phyloP scores from a whole-genome alignment of 2,113 vertebrate genomes.

The Grallaria varia region DNA sequence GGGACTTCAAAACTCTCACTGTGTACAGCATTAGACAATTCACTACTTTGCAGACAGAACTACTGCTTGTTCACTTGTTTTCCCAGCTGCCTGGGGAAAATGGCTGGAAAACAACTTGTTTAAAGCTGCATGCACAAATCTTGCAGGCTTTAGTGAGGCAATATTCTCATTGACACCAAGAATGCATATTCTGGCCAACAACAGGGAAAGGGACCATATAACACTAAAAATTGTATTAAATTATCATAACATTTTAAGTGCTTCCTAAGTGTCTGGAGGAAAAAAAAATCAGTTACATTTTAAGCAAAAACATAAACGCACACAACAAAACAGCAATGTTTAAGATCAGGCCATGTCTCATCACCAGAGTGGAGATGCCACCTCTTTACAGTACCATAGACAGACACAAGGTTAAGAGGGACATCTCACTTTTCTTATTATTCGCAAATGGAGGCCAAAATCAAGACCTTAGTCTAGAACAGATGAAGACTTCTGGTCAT shows the following conservation, averaged over 20 bases:
- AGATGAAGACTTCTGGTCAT: neutral
- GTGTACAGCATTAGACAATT: neutral
- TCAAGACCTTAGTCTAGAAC: neutral
- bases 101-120: neutral
- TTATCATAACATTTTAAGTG: neutral
- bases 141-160: neutral
- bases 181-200: neutral
- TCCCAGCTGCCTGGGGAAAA: slow-evolving; percentile 21
- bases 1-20: neutral
- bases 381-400: neutral
- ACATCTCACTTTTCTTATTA: neutral
- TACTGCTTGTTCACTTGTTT: slow-evolving; percentile 14
- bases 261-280: neutral
- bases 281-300: neutral
- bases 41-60: neutral
- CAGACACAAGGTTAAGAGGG: neutral
- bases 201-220: neutral
- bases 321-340: neutral
- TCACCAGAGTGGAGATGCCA: neutral
- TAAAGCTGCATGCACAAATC: slow-evolving; percentile 3
- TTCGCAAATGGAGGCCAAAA: neutral
- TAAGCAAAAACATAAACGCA: neutral
- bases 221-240: neutral
- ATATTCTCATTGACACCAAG: neutral
- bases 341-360: neutral